Evolutionary conservation across 2,888 invertebrate genomes (phyloP).

Genomic region (Scaptomyza parva): DNA sequence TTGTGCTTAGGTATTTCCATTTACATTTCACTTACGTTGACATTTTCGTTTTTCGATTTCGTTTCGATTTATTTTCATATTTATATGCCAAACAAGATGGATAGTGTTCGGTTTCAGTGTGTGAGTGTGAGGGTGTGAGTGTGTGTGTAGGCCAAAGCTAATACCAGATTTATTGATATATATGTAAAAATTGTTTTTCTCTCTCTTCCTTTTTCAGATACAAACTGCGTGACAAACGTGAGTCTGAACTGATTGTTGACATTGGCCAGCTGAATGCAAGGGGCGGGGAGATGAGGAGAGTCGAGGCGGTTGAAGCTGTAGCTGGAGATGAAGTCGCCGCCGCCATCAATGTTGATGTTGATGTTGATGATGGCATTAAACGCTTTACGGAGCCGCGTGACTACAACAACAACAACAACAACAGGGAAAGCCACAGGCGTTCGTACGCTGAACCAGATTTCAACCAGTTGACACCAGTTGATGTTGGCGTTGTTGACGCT

Average conservation of each 20-base stretch:
- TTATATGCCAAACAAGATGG: conserved; percentile 60
- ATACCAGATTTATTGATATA: conserved; percentile 46
- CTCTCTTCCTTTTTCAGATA: conserved; percentile 48
- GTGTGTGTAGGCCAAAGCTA: conserved; percentile 30
- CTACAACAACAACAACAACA: conserved; percentile 34
- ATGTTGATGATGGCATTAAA: conserved; percentile 45
- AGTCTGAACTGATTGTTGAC: conserved; percentile 57
- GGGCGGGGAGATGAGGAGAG: too few relatives aligned
- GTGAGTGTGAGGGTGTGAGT: conserved; percentile 44
- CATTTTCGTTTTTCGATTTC: conserved; percentile 38
- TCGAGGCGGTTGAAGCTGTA: conserved; percentile 3
- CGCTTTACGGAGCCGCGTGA: conserved; percentile 62
- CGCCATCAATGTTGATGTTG: conserved; percentile 19
- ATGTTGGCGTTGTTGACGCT: conserved; percentile 16
- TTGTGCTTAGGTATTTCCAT: conserved; percentile 33
- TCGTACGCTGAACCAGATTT: too few relatives aligned
- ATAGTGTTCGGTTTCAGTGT: conserved; percentile 39
- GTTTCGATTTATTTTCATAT: conserved; percentile 70
- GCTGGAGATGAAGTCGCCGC: conserved; percentile 15
- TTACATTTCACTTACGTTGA: conserved; percentile 46
- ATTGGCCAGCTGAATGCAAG: conserved; percentile 38
- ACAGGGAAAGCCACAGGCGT: conserved; percentile 2
- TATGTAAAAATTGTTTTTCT: conserved; percentile 20
- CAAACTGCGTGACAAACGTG: conserved; percentile 53
- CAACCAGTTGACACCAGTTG: conserved; percentile 28